phyloP scores from a whole-genome alignment of 2,797 vertebrate species.

The Mycteria americana region DNA sequence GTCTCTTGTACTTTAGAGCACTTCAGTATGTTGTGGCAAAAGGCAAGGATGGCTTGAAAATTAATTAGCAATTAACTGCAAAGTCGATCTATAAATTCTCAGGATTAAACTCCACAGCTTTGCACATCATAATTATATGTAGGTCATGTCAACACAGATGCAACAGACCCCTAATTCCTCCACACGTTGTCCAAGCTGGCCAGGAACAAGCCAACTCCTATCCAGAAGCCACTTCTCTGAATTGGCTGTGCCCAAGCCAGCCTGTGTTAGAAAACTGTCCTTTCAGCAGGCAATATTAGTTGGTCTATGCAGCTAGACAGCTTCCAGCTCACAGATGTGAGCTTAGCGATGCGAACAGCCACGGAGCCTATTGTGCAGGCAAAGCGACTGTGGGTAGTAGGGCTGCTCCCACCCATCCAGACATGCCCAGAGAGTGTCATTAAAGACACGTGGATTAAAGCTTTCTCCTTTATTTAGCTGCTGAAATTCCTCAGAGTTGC shows the following conservation, averaged over 20 bases:
- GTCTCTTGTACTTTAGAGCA: neutral
- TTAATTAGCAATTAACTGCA: neutral
- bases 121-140: fast-evolving
- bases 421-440: conserved; percentile 4
- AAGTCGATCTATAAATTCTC: neutral
- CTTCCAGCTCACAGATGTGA: neutral
- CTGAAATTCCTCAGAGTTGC: neutral
- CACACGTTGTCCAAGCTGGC: neutral
- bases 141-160: neutral
- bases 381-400: neutral
- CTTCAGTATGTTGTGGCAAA: neutral
- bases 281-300: neutral
- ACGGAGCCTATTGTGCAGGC: neutral
- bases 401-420: conserved; percentile 27
- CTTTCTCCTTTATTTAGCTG: conserved; percentile 20
- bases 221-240: neutral
- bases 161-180: neutral
- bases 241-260: neutral
- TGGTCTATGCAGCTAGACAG: neutral
- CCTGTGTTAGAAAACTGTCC: neutral
- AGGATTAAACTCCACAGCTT: neutral
- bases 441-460: conserved; percentile 34
- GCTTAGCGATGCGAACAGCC: neutral
- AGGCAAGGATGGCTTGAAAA: neutral
- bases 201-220: neutral